Base-by-base conservation (phyloP, 2,113 vertebrate genomes). In the Sorex fumeus region DNA sequence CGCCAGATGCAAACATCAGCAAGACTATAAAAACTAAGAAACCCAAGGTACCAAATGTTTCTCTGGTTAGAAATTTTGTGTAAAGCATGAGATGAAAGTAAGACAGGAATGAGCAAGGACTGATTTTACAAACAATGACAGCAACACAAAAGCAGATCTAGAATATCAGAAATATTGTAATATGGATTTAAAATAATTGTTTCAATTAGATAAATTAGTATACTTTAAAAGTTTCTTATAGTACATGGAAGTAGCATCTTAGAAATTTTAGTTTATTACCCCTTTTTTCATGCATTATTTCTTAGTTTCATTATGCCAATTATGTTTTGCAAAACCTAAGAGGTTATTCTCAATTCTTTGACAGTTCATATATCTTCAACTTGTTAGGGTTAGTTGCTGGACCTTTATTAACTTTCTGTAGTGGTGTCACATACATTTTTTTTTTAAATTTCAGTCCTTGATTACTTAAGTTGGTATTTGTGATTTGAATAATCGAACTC, bases 1-100 rank as follows among this genome's bases (percentile, higher is more conserved):
- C 85, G 60, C 84, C 79, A 96, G 95, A 96, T 23, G n/a, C 85
- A 72, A 84, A 91, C 75, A 95, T 85, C 87, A 94, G 75, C 85
- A 86, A 90, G 75, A 30, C 87, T 95, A 69, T 83, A 91, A 93
- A 94, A 93, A 74, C 90, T 60, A 62, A 76, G 90, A 75, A 91
- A 66, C 67, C 34, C 27, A 66, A 45, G 34, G 71, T 40, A 57
- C 74, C 82, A 90, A 91, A 86, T 70, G 34, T 69, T 84, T 89
- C 60, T 85, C 62, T 80, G 11, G 13, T 85, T 91, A 43, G 66
- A 83, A 93, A 87, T 57, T 95, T 82, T 67, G 16, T 85, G 60
- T 81, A 60, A 57, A 79, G n/a, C 8, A 21, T 53, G 40, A 79
- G 74, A 83, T 85, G 60, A 90, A 85, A 92, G 36, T 76, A 67